Evolutionary conservation across 2,113 vertebrate species (phyloP), one percentile per base, ranked within the genome.

Genomic region (Cochlearius cochlearius): DNA sequence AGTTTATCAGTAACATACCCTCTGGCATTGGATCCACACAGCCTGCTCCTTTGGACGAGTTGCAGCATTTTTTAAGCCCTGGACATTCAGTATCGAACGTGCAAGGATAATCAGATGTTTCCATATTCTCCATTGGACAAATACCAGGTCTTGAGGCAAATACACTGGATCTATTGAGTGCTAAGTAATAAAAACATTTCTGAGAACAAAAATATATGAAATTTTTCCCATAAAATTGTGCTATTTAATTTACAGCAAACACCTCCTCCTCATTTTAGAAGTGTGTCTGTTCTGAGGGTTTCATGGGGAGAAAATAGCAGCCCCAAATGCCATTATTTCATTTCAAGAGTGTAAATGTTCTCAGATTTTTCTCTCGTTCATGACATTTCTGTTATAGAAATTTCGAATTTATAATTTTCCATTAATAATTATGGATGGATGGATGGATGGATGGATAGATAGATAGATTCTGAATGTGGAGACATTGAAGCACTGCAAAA

Each of bases 61-160:
- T 95, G 92, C 99, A 99, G 98, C 99, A 99, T 96, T 99, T 99
- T 95, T 99, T 98, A 96, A 98, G 98, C 55, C 97, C 98, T n/a
- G 99, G 98, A 92, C 99, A 99, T 96, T 99, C 98, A 10, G 95
- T 87, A 76, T 99, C 99, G 90, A 97, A 97, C 41, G 89, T 91
- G 82, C 99, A 99, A 4, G 41, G 43, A 20, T 80, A 88, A 92
- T 88, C 74, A 52, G 75, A 52, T 20, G 47, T 59, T 82, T 55
- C 86, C 9, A n/a, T 63, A 49, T 64, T 92, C 67, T 93, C 74
- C 15, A 11, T 23, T 22, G 98, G 99, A 97, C 99, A 99, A 74
- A 80, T 80, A 85, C 99, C 99, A 38, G 98, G 99, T 94, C 98
- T 99, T 55, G 98, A 98, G 41, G 97, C 94, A 95, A 99, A 98